Evolutionary conservation across 2,113 vertebrate genomes (phyloP), one percentile per base, ranked within the genome.

Genomic region (Parus major): DNA sequence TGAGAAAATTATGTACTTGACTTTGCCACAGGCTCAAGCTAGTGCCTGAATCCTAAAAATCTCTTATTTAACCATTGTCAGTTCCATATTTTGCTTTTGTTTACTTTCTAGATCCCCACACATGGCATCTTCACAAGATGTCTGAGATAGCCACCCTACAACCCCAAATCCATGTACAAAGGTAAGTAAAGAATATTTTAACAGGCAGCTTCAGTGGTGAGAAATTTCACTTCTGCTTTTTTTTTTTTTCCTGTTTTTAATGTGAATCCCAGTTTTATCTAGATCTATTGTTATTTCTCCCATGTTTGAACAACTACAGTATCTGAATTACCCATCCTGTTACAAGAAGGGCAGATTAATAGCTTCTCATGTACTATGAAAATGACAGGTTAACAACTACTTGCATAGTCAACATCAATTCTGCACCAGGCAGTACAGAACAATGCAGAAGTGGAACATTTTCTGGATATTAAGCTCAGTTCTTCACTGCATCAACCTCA

Each of bases 381-480:
- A 46, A 71, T 79, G 66, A 69, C 42, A 93, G 35, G 39, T 92
- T 93, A 95, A 89, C 57, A 93, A 50, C 53, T 76, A 49, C 77
- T 92, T 89, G 11, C 59, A 55, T 13, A 90, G 53, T 36, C 31
- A 77, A 76, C 39, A 61, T 55, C 44, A 92, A 80, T 90, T 63
- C 64, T 89, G 5, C 15, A 86, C 23, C 36, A 89, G 24, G 8
- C 41, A 42, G 12, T 57, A 82, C n/a, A 85, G 35, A 42, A 71
- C 39, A 65, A 79, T 4, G 2, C 23, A 93, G 7, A 93, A 92
- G 39, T 65, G 27, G 31, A 63, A 86, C 0, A 3, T 60, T 63
- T 94, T 94, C 61, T 91, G 82, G 63, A 83, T 84, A 68, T 78
- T 86, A 81, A 80, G n/a, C 50, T 90, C 41, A 89, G 47, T 68